Percentiles rank a stretch among this genome's conserved stretches.
phyloP scores from a whole-genome alignment of 2,113 vertebrate species.

The Mystacornis crossleyi region DNA sequence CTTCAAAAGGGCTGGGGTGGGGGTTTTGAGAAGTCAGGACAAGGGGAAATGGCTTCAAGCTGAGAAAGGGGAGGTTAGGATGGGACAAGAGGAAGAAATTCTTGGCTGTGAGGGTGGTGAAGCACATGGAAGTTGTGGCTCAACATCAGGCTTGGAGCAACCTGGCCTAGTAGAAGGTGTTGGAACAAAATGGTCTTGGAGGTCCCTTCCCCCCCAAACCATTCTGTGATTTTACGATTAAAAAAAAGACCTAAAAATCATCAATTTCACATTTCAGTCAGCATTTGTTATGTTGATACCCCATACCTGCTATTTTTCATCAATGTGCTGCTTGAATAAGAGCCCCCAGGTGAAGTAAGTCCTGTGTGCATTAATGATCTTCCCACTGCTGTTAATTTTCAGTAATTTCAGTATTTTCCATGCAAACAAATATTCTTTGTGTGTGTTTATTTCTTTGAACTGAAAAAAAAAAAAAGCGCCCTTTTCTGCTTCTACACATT shows the following conservation, averaged over 20 bases:
- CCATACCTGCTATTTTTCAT: not conserved
- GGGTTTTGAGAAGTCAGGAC: not conserved
- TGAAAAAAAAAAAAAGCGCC: not conserved
- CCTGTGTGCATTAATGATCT: not conserved
- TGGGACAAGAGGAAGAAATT: not conserved
- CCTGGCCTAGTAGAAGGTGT: not conserved
- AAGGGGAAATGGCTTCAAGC: not conserved
- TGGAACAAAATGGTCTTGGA: not conserved
- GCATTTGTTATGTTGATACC: not conserved
- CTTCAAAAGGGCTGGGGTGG: not conserved
- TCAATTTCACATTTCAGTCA: not conserved
- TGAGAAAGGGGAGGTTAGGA: not conserved
- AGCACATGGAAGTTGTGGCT: not conserved
- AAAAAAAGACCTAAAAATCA: not conserved
- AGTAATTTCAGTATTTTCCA: not conserved
- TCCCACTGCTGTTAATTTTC: not conserved
- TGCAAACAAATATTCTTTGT: not conserved
- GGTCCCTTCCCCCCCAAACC: not conserved
- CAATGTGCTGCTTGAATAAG: not conserved
- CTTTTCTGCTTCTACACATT: not conserved
- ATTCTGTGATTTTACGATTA: not conserved
- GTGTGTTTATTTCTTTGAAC: not conserved
- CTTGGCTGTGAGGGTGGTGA: not conserved
- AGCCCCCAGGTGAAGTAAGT: not conserved
- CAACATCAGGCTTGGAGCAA: rapidly evolving